Base-by-base conservation (phyloP, 2,888 invertebrate genomes). In the Eupithecia vulgata region DNA sequence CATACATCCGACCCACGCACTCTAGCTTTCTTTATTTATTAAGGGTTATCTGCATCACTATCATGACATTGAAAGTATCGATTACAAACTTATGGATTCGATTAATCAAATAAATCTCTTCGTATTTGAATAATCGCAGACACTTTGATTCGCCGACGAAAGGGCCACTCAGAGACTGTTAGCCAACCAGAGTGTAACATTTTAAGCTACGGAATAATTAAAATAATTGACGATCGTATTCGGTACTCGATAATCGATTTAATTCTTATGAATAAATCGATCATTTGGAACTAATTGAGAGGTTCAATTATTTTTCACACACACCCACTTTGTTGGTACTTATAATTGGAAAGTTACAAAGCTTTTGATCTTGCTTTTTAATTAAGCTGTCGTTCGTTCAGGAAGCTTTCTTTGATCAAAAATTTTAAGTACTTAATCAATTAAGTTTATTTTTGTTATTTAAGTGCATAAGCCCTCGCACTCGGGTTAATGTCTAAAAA, bases 21-120 rank as follows among this genome's bases (percentile, higher is more conserved):
- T 25, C 82, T 76, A 79, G 78, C 82, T 81, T 78, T 81, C 80
- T 85, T 79, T 88, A 84, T 89, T 87, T 86, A 85, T 88, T 87
- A 86, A 86, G 83, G 85, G 78, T 81, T 86, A 83, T 84, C 83
- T 82, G 81, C 81, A 84, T 84, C 82, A 85, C 85, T 85, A 88
- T 85, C 85, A 67, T 67, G 59, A 66, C 78, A 79, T 80, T 77
- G 76, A 81, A 80, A 79, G 81, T 83, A 87, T 85, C 84, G 85
- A 87, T 88, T 89, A 87, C 88, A 84, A 76, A 79, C 76, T 78
- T 79, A 82, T 75, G 81, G 79, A 80, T 79, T 82, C 83, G 81
- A 87, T 89, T 88, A 84, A 87, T 88, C 87, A 86, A 81, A 79
- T 76, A 81, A 83, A 84, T 75, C 80, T 78, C 75, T 80, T 73